Percentiles rank a stretch among this genome's conserved stretches.
Conservation (phyloP, 2,113 vertebrate genomes). For the Platanista minor region DNA sequence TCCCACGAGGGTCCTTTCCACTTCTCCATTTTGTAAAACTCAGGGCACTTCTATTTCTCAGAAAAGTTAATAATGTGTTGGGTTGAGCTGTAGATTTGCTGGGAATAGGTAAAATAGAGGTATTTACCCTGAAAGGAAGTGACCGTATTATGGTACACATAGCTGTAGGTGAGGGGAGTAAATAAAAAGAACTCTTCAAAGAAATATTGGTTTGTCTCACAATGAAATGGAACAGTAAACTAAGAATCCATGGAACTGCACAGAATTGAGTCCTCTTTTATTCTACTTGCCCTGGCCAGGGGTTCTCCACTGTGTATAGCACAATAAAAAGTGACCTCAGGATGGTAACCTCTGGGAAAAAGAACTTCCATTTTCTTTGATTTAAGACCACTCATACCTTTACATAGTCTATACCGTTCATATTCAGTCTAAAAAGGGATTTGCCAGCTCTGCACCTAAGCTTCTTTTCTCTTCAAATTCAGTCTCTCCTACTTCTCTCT, state of each 20-base stretch:
- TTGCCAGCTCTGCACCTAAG: background rate
- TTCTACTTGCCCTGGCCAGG: background rate
- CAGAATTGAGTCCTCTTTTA: background rate
- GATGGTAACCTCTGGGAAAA: background rate
- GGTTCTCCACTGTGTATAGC: background rate
- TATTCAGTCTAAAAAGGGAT: background rate
- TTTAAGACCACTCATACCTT: background rate
- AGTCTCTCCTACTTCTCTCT: background rate
- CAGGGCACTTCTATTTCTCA: background rate
- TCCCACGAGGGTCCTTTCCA: background rate
- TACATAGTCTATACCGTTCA: background rate
- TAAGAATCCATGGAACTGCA: background rate
- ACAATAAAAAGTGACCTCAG: background rate
- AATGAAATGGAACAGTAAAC: background rate
- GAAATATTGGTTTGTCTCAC: background rate
- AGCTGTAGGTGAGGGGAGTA: background rate
- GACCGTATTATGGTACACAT: background rate
- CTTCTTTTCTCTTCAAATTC: background rate
- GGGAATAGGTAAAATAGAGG: background rate
- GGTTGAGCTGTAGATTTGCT: background rate
- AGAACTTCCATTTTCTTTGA: background rate
- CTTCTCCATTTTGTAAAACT: background rate
- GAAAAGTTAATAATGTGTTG: background rate
- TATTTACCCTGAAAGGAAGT: background rate
- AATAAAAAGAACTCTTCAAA: background rate